Base-by-base conservation (phyloP, 2,113 vertebrate species). In the Mionectes macconnelli region DNA sequence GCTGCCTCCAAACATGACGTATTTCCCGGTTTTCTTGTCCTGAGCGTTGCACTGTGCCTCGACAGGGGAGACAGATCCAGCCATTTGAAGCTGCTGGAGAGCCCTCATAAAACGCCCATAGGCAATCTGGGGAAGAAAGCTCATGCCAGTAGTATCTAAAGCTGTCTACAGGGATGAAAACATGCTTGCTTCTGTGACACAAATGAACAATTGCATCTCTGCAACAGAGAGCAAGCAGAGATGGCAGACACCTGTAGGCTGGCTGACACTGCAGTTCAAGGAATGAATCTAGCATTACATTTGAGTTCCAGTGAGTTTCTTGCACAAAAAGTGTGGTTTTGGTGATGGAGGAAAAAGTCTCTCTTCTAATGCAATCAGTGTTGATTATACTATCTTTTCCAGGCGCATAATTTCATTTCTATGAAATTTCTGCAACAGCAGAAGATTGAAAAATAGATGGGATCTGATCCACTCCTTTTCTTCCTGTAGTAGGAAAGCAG, bases 11-110 rank as follows among this genome's bases (percentile, higher is more conserved):
- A 88, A 79, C 59, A 33, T 22, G 6, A 6, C 1, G 2, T 35
- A 57, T 90, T 86, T 94, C 72, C 87, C 62, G 21, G 44, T 90
- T 85, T 80, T 60, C 39, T 91, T 76, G 66, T 93, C 85, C 94
- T 66, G 59, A 85, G 74, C 55, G 27, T 45, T 73, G 49, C 42
- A 42, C 39, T 72, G 40, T 95, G 39, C 21, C 49, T 42, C 77
- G 12, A 45, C 39, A 60, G 52, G 70, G 28, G 28, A 92, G 60
- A 84, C 55, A 49, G 45, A 81, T 70, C 55, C 78, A 94, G 37
- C n/a, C 67, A 33, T 30, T 72, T 55, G 69, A 68, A 35, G 31
- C 83, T 75, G 56, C 67, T 72, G 85, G 57, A 90, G 72, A 88
- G 33, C 89, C 53, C 89, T 94, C 62, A 44, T 19, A 63, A 85